Conservation (phyloP, 2,797 vertebrate genomes). For the Oophaga sylvatica region DNA sequence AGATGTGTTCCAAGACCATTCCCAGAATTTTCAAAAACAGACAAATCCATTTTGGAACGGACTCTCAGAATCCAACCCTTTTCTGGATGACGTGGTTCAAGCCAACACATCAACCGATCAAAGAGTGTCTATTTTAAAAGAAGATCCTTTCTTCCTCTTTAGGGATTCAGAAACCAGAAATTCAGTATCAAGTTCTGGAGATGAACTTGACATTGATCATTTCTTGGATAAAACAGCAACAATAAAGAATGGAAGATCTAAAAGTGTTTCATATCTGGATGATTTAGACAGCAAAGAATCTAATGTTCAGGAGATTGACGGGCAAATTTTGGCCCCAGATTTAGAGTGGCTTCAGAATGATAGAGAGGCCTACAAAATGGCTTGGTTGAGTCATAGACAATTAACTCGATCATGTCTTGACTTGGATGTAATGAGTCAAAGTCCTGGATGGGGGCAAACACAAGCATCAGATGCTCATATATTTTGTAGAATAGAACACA, state of each 20-base stretch:
- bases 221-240: constrained; percentile 73
- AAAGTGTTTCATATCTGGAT: constrained; percentile 88
- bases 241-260: constrained; percentile 82
- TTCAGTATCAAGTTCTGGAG: constrained; percentile 84
- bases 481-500: constrained; percentile 82
- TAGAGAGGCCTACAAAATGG: constrained; percentile 93
- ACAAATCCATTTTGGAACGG: constrained; percentile 93
- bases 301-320: constrained; percentile 66
- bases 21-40: constrained; percentile 67
- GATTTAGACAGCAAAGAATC: constrained; percentile 74
- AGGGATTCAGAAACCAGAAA: constrained; percentile 75
- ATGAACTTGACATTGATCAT: constrained; percentile 81
- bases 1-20: constrained; percentile 67
- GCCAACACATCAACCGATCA: constrained; percentile 70
- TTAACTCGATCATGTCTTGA: constrained; percentile 91
- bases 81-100: constrained; percentile 87
- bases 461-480: constrained; percentile 85
- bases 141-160: constrained; percentile 73
- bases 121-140: constrained; percentile 73
- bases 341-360: constrained; percentile 87
- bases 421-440: constrained; percentile 87
- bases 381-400: constrained; percentile 94
- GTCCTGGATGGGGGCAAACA: constrained; percentile 95
- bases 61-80: constrained; percentile 90
- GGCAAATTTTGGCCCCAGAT: constrained; percentile 77